Conservation (phyloP, 2,113 vertebrate species). For the Pantherophis guttatus region DNA sequence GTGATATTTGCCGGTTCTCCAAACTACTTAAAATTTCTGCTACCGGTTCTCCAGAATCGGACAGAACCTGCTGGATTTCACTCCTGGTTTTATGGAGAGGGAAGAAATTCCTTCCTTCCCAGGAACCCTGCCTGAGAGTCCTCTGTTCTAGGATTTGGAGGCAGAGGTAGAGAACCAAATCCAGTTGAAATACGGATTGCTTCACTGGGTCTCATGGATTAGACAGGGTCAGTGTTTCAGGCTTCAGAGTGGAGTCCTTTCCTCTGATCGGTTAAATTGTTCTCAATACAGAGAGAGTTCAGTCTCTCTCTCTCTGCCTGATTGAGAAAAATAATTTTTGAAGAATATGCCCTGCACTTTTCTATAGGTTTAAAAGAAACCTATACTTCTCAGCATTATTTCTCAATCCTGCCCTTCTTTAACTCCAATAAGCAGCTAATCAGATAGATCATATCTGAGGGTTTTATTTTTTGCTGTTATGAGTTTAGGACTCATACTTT, state of each 20-base stretch:
- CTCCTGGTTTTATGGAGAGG: background rate
- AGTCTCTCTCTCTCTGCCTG: background rate
- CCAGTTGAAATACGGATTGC: background rate
- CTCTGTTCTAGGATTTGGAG: background rate
- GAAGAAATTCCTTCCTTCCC: background rate
- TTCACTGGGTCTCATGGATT: background rate
- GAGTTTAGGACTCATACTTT: background rate
- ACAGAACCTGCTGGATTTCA: too few species aligned
- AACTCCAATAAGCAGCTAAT: background rate
- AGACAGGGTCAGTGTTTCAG: background rate
- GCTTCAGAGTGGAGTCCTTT: background rate
- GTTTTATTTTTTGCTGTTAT: background rate
- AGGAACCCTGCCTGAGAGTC: background rate
- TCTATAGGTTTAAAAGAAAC: background rate
- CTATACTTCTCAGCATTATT: background rate
- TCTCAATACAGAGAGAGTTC: background rate
- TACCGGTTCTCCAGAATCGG: too few species aligned
- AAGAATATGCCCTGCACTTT: background rate
- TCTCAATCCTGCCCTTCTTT: background rate
- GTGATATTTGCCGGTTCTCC: too few species aligned
- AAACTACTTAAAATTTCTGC: too few species aligned
- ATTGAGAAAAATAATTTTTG: background rate
- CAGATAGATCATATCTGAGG: background rate
- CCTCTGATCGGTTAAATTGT: background rate
- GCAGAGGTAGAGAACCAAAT: background rate